Base-by-base conservation (phyloP, 2,888 invertebrate genomes). In the Caenorhabditis japonica region DNA sequence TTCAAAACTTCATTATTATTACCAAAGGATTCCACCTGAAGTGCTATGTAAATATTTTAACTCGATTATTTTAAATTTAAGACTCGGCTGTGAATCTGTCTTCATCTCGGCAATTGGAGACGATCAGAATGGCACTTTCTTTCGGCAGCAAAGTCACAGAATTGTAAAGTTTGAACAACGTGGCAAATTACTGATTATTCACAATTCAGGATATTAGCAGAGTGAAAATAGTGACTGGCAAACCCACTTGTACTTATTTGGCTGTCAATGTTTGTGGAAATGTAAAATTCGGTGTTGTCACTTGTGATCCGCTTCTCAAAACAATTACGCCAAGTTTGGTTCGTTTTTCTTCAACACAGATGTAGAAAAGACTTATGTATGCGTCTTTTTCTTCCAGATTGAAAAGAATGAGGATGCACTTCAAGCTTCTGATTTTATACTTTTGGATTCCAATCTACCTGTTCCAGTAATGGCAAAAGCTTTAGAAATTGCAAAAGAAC, bases 391-490 rank as follows among this genome's bases (percentile, higher is more conserved):
- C 4, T 53, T 76, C 23, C 87, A 92, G 91, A 90, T 94, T n/a
- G 88, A 89, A 64, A 89, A 90, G 56, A 90, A 92, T 84, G 90
- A 91, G 62, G 87, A 91, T 0, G 85, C 91, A 1, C 89, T 95
- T 25, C 89, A 90, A 75, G 87, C 89, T 10, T 91, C 93, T 0
- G 92, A 93, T 0, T 88, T 95, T 30, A 91, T 97, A 10, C 90
- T 95, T 19, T 88, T 95, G 56, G 97, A 97, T 88, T 94, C 93
- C 8, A 97, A 97, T 89, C 87, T 93, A 44, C 91, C 93, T 0
- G 84, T 91, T 43, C 89, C 91, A 21, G 91, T 94, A 0, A 92
- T 95, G 12, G 38, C 59, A 4, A 69, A 47, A 38, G 62, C 74
- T n/a, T 23, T 82, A 12, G 68, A 82, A 56, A 51, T 82, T 23